Conservation (phyloP, 23 tunicate species). For the Botrylloides violaceus region DNA sequence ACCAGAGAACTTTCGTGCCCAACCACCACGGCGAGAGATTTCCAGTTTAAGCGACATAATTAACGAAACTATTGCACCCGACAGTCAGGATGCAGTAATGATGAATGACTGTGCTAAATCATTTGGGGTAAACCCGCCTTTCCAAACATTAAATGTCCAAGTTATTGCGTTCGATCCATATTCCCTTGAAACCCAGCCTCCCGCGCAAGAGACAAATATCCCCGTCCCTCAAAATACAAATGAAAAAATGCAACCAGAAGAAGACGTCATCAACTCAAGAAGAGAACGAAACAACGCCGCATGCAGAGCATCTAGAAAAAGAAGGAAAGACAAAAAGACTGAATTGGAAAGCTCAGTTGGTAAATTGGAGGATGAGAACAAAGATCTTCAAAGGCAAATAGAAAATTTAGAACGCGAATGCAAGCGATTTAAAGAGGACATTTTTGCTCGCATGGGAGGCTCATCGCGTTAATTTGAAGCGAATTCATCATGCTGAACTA, state of each 20-base stretch:
- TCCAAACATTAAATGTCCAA: neutral
- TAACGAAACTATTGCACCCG: neutral
- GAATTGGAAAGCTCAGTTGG: neutral
- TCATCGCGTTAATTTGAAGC: neutral
- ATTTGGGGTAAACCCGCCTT: neutral
- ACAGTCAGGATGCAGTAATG: conserved; percentile 10
- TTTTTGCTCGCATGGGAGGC: neutral
- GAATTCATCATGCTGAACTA: too few relatives aligned
- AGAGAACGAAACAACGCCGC: conserved; percentile 23
- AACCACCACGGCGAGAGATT: neutral
- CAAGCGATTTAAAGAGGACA: conserved; percentile 4
- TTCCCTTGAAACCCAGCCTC: too few relatives aligned
- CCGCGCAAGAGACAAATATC: too few relatives aligned
- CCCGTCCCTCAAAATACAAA: too few relatives aligned
- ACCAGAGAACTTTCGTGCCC: too few relatives aligned
- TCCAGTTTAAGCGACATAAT: neutral
- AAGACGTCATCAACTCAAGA: neutral
- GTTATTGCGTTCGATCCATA: too few relatives aligned
- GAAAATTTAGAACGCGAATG: conserved; percentile 20
- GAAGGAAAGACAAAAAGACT: conserved; percentile 13
- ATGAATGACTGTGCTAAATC: conserved; percentile 3
- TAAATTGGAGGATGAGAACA: neutral
- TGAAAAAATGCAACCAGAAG: neutral
- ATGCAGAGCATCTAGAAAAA: conserved; percentile 11
- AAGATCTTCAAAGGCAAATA: conserved; percentile 1